A percentile compares a stretch with the other conserved stretches of the same genome.
These are phyloP conservation scores for Amblyornis subalaris DNA, from an alignment of 2,113 vertebrate species.

Conservation along the genomic window DNA sequence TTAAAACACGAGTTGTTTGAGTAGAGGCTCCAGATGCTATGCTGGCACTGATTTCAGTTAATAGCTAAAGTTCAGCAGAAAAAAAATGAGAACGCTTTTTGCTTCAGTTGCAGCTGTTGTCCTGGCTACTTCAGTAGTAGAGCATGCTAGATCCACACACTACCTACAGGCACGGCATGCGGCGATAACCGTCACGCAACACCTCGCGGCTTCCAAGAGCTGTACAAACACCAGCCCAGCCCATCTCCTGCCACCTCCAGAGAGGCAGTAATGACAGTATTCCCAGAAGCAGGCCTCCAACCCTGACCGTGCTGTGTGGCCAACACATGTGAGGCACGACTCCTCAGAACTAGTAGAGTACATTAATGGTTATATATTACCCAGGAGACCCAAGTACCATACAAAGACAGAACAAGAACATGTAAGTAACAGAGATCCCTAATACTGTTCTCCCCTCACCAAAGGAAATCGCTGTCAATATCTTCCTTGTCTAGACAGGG, in stretches of 20 bases:
- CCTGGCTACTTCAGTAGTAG: slow-evolving; percentile 50
- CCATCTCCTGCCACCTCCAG: slow-evolving; percentile 34
- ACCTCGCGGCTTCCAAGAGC: background rate
- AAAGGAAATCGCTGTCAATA: background rate
- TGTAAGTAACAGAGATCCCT: background rate
- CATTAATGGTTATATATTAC: background rate
- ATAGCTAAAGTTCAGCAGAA: slow-evolving; percentile 37
- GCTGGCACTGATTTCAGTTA: slow-evolving; percentile 41
- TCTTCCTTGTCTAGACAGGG: background rate
- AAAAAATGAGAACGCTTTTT: background rate
- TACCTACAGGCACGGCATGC: background rate
- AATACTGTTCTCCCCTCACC: background rate
- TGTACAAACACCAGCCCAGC: slow-evolving; percentile 29
- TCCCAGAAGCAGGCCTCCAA: background rate
- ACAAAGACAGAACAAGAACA: background rate
- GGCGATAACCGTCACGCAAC: background rate
- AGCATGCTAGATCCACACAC: background rate
- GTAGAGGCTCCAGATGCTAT: slow-evolving; percentile 12
- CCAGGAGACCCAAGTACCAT: background rate
- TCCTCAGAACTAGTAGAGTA: background rate
- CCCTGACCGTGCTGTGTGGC: background rate
- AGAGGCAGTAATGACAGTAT: background rate
- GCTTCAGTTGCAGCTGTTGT: slow-evolving; percentile 31
- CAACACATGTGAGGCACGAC: background rate
- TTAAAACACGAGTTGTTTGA: slow-evolving; percentile 33